Evolutionary conservation across 2,113 vertebrate genomes (phyloP).

Genomic region (Ellobius talpinus): DNA sequence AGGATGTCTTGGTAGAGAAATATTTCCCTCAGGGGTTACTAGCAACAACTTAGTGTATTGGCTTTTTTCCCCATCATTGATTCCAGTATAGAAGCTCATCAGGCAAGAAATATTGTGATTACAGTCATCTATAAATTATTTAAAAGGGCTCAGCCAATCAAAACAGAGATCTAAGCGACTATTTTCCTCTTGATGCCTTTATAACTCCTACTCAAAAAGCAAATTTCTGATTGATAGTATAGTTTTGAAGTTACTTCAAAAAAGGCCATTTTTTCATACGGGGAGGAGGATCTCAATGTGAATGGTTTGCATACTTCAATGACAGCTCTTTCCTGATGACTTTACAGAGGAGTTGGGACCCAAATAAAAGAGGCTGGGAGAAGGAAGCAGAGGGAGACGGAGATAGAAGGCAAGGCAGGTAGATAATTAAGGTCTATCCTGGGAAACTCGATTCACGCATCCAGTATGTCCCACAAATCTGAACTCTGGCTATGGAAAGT

Average conservation of each 20-base stretch:
- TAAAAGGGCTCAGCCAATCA: constrained; percentile 84
- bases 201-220: constrained; percentile 81
- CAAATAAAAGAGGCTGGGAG: constrained; percentile 28
- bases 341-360: constrained; percentile 27
- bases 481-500: not conserved
- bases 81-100: constrained; percentile 86
- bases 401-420: not conserved
- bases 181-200: constrained; percentile 81
- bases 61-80: constrained; percentile 86
- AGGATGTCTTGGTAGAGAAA: constrained; percentile 81
- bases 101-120: constrained; percentile 87
- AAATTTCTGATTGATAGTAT: constrained; percentile 74
- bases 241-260: constrained; percentile 81
- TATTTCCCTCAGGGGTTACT: constrained; percentile 85
- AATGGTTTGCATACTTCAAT: constrained; percentile 66
- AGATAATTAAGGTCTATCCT: not conserved
- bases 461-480: not conserved
- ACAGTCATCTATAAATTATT: constrained; percentile 85
- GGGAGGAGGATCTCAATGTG: constrained; percentile 51
- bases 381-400: not conserved
- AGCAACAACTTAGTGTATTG: constrained; percentile 87
- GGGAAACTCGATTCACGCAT: not conserved
- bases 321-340: constrained; percentile 54
- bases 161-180: constrained; percentile 81
- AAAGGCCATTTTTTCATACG: constrained; percentile 66